Evolutionary conservation across 1,140 invertebrate species (phyloP), one percentile per base, ranked within the genome.

Genomic region (Bombus balteatus): DNA sequence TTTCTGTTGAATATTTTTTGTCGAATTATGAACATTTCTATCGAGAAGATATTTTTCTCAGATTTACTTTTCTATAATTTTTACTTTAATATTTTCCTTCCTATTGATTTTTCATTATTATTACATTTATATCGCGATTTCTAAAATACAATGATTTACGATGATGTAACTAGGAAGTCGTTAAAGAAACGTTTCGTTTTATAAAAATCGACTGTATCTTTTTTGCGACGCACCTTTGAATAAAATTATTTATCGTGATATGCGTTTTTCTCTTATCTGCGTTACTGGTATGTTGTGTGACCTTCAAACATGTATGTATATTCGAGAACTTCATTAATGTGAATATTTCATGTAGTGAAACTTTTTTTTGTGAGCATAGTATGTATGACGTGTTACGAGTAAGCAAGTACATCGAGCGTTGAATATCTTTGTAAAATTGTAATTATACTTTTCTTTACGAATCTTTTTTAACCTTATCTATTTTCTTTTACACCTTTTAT

Each of bases 201-300:
- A 4, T 68, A 62, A 74, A 59, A 57, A 22, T 10, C 12, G n/a
- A n/a, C 9, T 10, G 15, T 57, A 66, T 66, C 15, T 25, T 28
- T 28, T 39, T 53, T 66, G 28, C 10, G 12, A n/a, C 37, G 3
- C 25, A 37, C 18, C 32, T 53, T 62, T 37, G 43, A 59, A 62
- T 75, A 57, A 74, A n/a, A 68, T 59, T 70, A 71, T 57, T 86
- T 76, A 75, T 59, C 85, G 13, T 86, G 79, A 86, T 75, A 70
- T 34, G 79, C 79, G 25, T 77, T 47, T 86, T 75, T 62, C 59
- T 12, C 9, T 70, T 71, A 76, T 76, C 47, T 57, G 13, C 39
- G 79, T 72, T 83, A 39, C 71, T 75, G 13, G 47, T 75, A 32
- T 32, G 0, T 53, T 70, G 1, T 18, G 32, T 41, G 80, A 41